These are phyloP conservation scores for Dryoscopus gambensis DNA, from an alignment of 2,113 vertebrate genomes.

Conservation along the genomic window DNA sequence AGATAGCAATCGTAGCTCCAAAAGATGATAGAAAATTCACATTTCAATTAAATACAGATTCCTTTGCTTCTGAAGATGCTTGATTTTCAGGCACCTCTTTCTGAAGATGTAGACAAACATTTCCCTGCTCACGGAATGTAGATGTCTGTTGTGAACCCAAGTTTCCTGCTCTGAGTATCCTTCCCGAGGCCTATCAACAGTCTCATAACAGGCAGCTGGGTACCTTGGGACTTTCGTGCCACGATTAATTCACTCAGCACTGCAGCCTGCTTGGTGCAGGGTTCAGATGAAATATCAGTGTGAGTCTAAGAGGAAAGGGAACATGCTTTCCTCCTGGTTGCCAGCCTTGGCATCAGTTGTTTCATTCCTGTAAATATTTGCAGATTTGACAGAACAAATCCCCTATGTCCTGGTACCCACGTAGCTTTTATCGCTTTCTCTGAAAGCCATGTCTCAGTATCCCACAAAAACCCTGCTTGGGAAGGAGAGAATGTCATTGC, in stretches of 20 bases:
- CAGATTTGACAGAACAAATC: not conserved
- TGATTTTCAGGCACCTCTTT: not conserved
- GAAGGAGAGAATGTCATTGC: not conserved
- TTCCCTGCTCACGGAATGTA: not conserved
- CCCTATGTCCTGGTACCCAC: not conserved
- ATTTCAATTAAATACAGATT: not conserved
- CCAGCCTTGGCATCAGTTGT: not conserved
- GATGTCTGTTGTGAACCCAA: not conserved
- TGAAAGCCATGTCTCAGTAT: not conserved
- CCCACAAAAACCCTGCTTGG: not conserved
- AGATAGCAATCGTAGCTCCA: not conserved
- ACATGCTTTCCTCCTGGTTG: not conserved
- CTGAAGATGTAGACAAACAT: not conserved
- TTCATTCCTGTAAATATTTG: not conserved
- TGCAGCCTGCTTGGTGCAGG: not conserved
- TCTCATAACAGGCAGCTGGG: not conserved
- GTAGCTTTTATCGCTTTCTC: not conserved
- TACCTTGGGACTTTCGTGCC: not conserved
- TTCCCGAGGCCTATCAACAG: not conserved
- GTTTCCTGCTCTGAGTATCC: not conserved
- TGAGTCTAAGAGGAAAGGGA: not conserved
- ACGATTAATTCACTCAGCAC: not conserved
- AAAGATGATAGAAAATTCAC: not conserved
- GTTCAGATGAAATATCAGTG: not conserved
- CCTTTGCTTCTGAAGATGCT: not conserved